These are phyloP conservation scores for Bombus haemorrhoidalis DNA, from an alignment of 1,140 invertebrate genomes.

Conservation along the genomic window DNA sequence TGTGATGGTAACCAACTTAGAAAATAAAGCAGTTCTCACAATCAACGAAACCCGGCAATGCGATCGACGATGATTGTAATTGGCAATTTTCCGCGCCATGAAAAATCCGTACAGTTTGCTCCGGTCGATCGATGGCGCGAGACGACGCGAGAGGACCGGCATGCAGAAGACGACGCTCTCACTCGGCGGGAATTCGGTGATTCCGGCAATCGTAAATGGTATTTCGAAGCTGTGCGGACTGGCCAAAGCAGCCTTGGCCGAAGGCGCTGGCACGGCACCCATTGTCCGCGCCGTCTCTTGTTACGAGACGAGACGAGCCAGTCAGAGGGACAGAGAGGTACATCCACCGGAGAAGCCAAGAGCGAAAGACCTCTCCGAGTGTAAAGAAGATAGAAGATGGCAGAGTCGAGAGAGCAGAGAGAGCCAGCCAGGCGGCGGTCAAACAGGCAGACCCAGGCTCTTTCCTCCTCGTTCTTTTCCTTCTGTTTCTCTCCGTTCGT, in stretches of 20 bases:
- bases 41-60: too few relatives aligned
- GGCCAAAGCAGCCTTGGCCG: constrained; percentile 77
- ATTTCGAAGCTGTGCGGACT: constrained; percentile 66
- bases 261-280: constrained; percentile 78
- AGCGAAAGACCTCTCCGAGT: constrained; percentile 17
- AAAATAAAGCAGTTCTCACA: not conserved
- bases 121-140: too few relatives aligned
- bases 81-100: not conserved
- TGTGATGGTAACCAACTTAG: too few relatives aligned
- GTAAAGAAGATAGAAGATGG: not conserved
- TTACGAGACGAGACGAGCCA: constrained; percentile 79
- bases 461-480: constrained; percentile 43
- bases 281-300: constrained; percentile 81
- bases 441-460: constrained; percentile 68
- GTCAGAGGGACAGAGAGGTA: constrained; percentile 35
- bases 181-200: constrained; percentile 40
- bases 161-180: not conserved
- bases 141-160: not conserved
- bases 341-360: not conserved
- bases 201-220: constrained; percentile 58
- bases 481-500: constrained; percentile 10
- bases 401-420: constrained; percentile 25
- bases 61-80: not conserved
- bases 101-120: not conserved
- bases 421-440: constrained; percentile 63